phyloP scores from a whole-genome alignment of 2,797 vertebrate genomes.

The Manis javanica region DNA sequence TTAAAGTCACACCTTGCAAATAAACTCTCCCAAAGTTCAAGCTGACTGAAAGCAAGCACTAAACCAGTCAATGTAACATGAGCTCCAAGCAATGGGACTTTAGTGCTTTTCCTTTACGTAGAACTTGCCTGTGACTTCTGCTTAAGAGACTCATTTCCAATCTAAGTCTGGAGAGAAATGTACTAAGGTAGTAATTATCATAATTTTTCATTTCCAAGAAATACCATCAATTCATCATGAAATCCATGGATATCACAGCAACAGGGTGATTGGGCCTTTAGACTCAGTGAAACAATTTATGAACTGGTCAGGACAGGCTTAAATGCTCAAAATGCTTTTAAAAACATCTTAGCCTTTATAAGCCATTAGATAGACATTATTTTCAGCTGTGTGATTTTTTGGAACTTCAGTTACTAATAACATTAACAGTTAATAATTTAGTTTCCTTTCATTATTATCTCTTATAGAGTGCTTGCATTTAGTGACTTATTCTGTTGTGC shows the following conservation, averaged over 20 bases:
- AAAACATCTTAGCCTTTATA: slow-evolving; percentile 17
- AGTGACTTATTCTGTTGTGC: not conserved
- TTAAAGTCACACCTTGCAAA: slow-evolving; percentile 17
- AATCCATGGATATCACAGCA: not conserved
- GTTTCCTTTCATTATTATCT: not conserved
- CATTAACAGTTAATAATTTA: slow-evolving; percentile 1
- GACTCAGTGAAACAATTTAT: not conserved
- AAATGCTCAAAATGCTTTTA: slow-evolving; percentile 11
- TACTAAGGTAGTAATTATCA: not conserved
- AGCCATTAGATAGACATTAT: not conserved
- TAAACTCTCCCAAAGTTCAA: not conserved
- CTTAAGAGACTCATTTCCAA: not conserved
- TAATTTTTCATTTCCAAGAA: not conserved
- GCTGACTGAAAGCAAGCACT: not conserved
- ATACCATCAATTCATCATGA: not conserved
- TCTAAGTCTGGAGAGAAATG: not conserved
- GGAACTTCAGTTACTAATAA: not conserved
- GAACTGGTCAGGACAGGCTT: not conserved
- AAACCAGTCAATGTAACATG: not conserved
- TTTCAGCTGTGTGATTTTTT: not conserved
- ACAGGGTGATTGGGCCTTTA: not conserved
- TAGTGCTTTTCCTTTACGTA: not conserved
- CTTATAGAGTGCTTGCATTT: not conserved
- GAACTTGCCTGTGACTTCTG: not conserved
- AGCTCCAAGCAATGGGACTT: not conserved